These are phyloP conservation scores for Anthophora plumipes DNA, from an alignment of 2,888 invertebrate genomes.

Conservation along the genomic window DNA sequence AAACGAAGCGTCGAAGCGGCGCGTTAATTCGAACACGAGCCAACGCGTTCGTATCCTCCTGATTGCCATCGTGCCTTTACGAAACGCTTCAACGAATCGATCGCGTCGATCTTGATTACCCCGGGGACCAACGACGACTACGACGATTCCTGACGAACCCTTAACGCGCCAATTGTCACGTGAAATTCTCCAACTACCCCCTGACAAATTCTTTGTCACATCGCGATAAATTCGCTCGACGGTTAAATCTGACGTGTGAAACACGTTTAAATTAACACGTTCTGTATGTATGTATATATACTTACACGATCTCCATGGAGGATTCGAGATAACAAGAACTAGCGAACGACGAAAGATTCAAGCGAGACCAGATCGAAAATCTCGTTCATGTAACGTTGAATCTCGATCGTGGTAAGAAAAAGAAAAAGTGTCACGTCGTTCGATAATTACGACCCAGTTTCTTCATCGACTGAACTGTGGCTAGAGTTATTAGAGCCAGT, in stretches of 20 bases:
- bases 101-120: background rate
- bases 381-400: conserved; percentile 31
- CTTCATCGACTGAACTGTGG: conserved; percentile 21
- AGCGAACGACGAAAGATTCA: background rate
- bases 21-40: conserved; percentile 19
- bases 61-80: background rate
- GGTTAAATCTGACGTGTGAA: background rate
- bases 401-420: conserved; percentile 36
- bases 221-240: background rate
- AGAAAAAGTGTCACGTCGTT: conserved; percentile 44
- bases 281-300: background rate
- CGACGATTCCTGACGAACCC: background rate
- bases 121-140: background rate
- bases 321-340: background rate
- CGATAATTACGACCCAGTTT: conserved; percentile 63
- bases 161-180: background rate
- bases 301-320: background rate
- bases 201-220: background rate
- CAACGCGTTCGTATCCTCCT: conserved; percentile 18
- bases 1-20: conserved; percentile 12
- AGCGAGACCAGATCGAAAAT: background rate
- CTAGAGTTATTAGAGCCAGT: conserved; percentile 57
- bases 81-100: conserved; percentile 1
- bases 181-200: background rate
- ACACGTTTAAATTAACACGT: too few relatives aligned